Percentiles rank a stretch among this genome's conserved stretches.
These are phyloP conservation scores for Bradypodion pumilum DNA, from an alignment of 2,797 vertebrate species.

Conservation along the genomic window DNA sequence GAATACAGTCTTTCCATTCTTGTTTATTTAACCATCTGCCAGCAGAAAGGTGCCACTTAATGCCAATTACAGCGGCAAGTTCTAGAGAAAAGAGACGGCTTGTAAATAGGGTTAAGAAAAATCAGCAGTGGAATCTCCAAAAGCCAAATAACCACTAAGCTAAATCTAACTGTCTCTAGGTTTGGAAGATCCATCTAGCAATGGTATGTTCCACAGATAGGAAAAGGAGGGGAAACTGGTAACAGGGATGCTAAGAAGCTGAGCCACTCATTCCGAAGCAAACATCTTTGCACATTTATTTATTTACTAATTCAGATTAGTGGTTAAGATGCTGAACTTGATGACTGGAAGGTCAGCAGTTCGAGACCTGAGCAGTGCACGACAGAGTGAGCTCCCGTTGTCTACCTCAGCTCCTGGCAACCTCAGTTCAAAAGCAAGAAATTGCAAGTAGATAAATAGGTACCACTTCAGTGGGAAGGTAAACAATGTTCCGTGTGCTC, in stretches of 20 bases:
- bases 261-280: background rate
- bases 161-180: background rate
- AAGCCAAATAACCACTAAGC: slow-evolving; percentile 5
- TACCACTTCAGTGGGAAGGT: too few relatives aligned
- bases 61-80: background rate
- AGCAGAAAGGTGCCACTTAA: background rate
- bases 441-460: too few relatives aligned
- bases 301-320: too few relatives aligned
- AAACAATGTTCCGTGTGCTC: too few relatives aligned
- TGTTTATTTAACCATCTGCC: background rate
- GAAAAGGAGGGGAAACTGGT: background rate
- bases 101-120: background rate
- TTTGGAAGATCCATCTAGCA: background rate
- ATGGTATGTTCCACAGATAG: background rate
- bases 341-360: too few relatives aligned
- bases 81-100: background rate
- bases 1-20: background rate
- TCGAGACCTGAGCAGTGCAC: too few relatives aligned
- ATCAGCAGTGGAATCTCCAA: background rate
- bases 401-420: too few relatives aligned
- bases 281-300: background rate
- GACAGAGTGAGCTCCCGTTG: too few relatives aligned
- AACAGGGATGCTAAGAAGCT: background rate
- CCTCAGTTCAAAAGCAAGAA: too few relatives aligned
- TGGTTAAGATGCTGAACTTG: too few relatives aligned